Evolutionary conservation across 2,888 invertebrate species (phyloP).

Genomic region (Ophioninae sp.): DNA sequence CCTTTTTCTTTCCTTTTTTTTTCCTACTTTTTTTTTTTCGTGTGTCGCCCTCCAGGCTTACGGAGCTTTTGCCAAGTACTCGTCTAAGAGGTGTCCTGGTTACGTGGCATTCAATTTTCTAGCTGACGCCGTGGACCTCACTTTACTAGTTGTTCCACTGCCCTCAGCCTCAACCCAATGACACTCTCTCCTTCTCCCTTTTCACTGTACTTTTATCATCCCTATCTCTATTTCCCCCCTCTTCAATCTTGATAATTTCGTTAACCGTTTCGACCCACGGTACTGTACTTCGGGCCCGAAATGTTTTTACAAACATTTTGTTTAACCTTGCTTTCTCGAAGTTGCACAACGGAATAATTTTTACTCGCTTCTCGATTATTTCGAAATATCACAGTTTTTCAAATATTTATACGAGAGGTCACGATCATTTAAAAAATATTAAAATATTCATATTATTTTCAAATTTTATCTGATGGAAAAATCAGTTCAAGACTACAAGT

Average conservation of each 20-base stretch:
- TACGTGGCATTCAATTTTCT: conserved; percentile 45
- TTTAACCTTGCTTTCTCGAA: too few species aligned
- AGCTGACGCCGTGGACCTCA: conserved; percentile 44
- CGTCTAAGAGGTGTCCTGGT: conserved; percentile 33
- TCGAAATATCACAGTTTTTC: too few species aligned
- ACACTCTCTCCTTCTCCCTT: not conserved
- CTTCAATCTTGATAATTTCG: conserved; percentile 46
- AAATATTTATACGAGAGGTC: too few species aligned
- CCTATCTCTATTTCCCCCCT: not conserved
- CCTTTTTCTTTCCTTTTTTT: conserved; percentile 3
- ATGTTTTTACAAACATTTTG: not conserved
- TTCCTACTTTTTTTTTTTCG: conserved; percentile 2
- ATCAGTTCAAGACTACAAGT: too few species aligned
- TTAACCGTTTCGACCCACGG: not conserved
- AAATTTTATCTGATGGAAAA: too few species aligned
- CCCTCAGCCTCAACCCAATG: conserved; percentile 6
- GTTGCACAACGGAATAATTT: too few species aligned
- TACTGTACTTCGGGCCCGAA: not conserved
- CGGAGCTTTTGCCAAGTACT: conserved; percentile 27
- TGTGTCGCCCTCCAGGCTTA: conserved; percentile 7
- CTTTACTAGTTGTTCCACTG: conserved; percentile 32
- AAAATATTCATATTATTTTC: too few species aligned
- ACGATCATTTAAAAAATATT: too few species aligned
- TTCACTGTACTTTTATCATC: not conserved
- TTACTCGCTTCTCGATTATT: too few species aligned